Evolutionary conservation across 2,797 vertebrate genomes (phyloP).

Genomic region (Catharus ustulatus): DNA sequence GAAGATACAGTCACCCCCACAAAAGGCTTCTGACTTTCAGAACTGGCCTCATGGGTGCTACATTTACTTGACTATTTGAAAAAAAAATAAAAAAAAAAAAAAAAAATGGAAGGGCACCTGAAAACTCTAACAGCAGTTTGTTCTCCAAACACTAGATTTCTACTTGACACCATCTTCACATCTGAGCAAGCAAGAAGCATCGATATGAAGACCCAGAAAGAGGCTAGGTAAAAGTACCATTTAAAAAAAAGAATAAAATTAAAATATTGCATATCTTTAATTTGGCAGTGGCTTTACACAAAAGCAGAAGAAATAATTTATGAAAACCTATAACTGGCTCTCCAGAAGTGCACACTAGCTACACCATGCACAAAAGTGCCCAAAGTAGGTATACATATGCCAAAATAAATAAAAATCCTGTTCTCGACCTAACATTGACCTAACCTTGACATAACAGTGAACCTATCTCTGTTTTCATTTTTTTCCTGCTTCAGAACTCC

Average conservation of each 20-base stretch:
- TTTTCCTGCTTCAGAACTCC: conserved; percentile 9
- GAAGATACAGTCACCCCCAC: background rate
- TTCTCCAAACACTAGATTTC: background rate
- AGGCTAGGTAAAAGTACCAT: background rate
- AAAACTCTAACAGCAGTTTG: background rate
- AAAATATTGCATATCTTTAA: background rate
- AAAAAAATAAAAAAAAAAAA: no score
- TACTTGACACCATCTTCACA: background rate
- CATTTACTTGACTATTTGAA: background rate
- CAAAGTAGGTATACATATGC: background rate
- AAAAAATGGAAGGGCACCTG: no score
- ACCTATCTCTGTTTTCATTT: background rate
- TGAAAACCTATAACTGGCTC: background rate
- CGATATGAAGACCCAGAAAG: background rate
- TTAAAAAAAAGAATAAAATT: background rate
- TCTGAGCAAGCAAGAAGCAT: background rate
- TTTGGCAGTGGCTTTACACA: background rate
- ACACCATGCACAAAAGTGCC: background rate
- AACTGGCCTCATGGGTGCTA: background rate
- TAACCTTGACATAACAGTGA: background rate
- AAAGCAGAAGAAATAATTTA: background rate
- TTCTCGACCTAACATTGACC: background rate
- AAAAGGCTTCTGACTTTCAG: background rate
- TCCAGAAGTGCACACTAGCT: background rate
- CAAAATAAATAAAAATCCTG: background rate